Evolutionary conservation across 2,888 invertebrate species (phyloP).

Genomic region (Hypolimnas misippus): DNA sequence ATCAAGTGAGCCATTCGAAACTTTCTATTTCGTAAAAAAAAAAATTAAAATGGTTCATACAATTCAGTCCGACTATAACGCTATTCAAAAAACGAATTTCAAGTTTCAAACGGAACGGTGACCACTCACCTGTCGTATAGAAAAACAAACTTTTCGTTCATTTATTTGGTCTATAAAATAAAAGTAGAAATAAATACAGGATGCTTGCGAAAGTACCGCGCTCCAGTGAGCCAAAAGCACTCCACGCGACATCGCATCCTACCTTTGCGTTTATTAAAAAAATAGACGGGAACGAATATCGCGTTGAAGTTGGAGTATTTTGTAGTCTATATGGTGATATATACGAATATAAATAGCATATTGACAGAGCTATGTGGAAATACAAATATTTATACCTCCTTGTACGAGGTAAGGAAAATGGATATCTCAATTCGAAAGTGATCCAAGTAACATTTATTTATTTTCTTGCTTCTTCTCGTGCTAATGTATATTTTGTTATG

Average conservation of each 20-base stretch:
- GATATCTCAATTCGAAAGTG: no score
- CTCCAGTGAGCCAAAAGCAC: conserved; percentile 32
- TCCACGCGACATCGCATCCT: conserved; percentile 29
- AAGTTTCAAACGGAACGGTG: background rate
- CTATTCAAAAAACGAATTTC: background rate
- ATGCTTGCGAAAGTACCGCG: conserved; percentile 29
- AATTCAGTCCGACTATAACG: background rate
- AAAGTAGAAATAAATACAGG: conserved; percentile 14
- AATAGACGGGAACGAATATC: conserved; percentile 14
- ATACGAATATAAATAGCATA: background rate
- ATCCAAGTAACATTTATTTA: no score
- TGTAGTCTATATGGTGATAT: background rate
- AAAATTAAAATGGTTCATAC: background rate
- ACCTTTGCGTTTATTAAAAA: conserved; percentile 32
- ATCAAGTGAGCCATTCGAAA: no score
- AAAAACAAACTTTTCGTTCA: conserved; percentile 5
- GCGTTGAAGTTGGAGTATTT: background rate
- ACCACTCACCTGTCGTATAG: background rate
- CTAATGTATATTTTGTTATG: no score
- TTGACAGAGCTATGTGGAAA: no score
- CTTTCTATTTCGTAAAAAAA: background rate
- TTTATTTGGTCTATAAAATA: conserved; percentile 6
- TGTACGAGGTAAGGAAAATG: no score
- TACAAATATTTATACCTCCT: no score
- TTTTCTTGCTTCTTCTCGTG: no score